Base-by-base conservation (phyloP, 2,113 vertebrate genomes). In the Ranitomeya variabilis region DNA sequence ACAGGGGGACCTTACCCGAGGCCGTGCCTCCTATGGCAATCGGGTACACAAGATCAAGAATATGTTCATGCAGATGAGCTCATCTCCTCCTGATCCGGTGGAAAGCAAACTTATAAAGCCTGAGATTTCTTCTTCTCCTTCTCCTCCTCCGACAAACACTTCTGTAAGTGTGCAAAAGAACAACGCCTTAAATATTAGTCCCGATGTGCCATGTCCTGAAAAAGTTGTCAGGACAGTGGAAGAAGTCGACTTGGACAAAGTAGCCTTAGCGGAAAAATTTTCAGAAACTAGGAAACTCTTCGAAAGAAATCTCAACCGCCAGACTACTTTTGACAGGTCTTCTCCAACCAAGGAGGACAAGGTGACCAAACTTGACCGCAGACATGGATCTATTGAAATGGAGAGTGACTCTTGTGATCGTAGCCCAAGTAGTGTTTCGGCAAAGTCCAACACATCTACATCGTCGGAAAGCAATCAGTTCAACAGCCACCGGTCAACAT, bases 21-120 rank as follows among this genome's bases (percentile, higher is more conserved):
- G 97, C 54, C 95, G 97, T 90, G 95, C 92, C 73, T 93, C 95
- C 71, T 97, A 97, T 0, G 97, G 97, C 83, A 98, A 95, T 83
- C 92, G 97, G 84, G 96, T 98, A 51, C 96, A 96, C 91, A 98
- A 98, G 93, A 98, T 98, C 90, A 98, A 98, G 93, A 98, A 95
- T 81, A 97, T 98, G 91, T 97, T 98, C 91, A 93, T 98, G 45
- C 97, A 98, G 66, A 97, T 98, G 97, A 97, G 97, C 85, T 37
- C 96, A 92, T 84, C 95, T 91, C 83, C 91, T 62, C 95, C 93
- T 91, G 97, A 67, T 89, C 82, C 93, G 90, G 92, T 93, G 91
- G 97, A 98, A n/a, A 92, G 71, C 7, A 97, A 97, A 92, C 88
- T 92, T 12, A 83, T 92, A 54, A 67, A 96, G 93, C 54, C 91